Percentiles rank a stretch among this genome's conserved stretches.
phyloP scores from a whole-genome alignment of 2,113 vertebrate genomes.

The Murina feae region DNA sequence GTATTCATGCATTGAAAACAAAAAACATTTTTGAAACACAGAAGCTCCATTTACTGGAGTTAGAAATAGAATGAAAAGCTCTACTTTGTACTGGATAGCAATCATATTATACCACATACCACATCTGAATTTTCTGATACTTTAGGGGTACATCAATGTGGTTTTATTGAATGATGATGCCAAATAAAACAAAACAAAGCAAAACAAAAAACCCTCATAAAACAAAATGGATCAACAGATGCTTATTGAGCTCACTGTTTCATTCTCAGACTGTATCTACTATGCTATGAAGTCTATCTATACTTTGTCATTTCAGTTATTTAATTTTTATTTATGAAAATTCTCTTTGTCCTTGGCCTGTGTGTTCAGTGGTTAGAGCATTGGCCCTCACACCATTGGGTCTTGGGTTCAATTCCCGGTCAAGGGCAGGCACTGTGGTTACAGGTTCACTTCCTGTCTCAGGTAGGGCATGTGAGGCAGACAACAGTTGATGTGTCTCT shows the following conservation, averaged over 20 bases:
- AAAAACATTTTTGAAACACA: neutral
- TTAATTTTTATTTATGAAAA: neutral
- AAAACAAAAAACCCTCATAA: neutral
- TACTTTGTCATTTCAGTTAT: neutral
- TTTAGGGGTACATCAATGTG: neutral
- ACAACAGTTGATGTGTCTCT: too few relatives aligned
- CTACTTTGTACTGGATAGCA: neutral
- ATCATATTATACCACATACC: neutral
- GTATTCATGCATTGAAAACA: neutral
- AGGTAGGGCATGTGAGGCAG: too few relatives aligned
- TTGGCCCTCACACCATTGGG: too few relatives aligned
- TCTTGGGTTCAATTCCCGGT: too few relatives aligned
- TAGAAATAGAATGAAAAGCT: conserved; percentile 38
- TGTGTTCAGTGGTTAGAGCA: too few relatives aligned
- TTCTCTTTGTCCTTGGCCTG: neutral
- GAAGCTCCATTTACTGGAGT: conserved; percentile 2
- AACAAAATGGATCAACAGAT: neutral
- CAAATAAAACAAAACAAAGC: neutral
- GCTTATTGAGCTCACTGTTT: neutral
- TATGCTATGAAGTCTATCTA: neutral
- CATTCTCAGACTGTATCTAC: neutral
- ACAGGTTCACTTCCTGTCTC: too few relatives aligned
- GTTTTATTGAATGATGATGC: neutral
- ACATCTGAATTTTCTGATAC: neutral
- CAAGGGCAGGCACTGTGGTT: too few relatives aligned